A percentile compares a stretch with the other conserved stretches of the same genome.
phyloP scores from a whole-genome alignment of 2,797 vertebrate species.

The Urosaurus nigricauda region DNA sequence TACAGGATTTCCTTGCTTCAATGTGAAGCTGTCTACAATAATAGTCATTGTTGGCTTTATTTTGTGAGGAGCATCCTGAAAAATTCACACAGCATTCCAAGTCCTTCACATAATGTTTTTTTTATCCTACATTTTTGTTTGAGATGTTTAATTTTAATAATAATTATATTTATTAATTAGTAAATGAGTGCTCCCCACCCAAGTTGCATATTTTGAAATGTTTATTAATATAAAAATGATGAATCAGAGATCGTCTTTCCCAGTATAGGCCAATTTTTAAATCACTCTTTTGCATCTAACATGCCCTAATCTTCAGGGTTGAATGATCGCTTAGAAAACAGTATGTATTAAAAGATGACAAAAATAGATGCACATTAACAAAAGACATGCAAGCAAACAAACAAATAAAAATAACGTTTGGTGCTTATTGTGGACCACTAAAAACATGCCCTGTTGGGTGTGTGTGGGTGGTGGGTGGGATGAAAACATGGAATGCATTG shows the following conservation, averaged over 20 bases:
- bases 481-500: background rate
- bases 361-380: background rate
- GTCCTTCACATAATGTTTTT: background rate
- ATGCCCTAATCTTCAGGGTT: background rate
- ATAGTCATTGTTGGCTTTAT: conserved; percentile 46
- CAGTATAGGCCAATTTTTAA: background rate
- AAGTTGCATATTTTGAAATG: conserved; percentile 3
- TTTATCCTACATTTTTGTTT: conserved; percentile 19
- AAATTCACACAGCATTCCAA: conserved; percentile 49
- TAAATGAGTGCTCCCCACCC: conserved; percentile 35
- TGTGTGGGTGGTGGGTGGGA: too few relatives aligned
- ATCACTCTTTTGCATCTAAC: background rate
- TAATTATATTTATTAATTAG: conserved; percentile 57
- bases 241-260: background rate
- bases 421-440: background rate
- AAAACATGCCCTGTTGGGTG: background rate
- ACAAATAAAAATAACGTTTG: background rate
- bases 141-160: conserved; percentile 53
- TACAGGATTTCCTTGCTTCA: conserved; percentile 32
- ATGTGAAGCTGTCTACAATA: conserved; percentile 53
- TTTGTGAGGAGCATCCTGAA: conserved; percentile 49
- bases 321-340: background rate
- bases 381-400: background rate
- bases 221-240: background rate
- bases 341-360: background rate